Evolutionary conservation across 2,888 invertebrate genomes (phyloP), one percentile per base, ranked within the genome.

Genomic region (Orgyia antiqua): DNA sequence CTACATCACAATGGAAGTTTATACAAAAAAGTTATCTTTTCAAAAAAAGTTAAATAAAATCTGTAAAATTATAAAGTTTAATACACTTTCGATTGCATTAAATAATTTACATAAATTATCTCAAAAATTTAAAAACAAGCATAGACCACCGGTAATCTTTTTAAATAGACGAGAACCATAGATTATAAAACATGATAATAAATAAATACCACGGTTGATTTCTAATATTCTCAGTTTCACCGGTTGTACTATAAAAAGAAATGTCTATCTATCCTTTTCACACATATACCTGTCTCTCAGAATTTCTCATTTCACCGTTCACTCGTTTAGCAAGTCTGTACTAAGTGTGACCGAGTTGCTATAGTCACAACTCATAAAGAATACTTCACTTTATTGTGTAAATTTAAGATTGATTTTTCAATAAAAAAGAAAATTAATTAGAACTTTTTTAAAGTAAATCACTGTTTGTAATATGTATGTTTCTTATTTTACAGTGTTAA

Each of bases 231-330:
- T 41, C 19, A 66, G 58, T 56, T 42, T 51, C 42, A 36, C 56
- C 51, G 42, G 62, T 50, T 39, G 47, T 42, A 54, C 56, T 60
- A 55, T 58, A 58, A 71, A 74, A 76, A 75, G 73, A 75, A 76
- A 73, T 73, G 71, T 54, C 49, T 58, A 41, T 35, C 68, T 45
- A 33, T 83, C 84, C 51, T 72, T 39, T 37, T 83, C 77, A 33
- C 36, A 53, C 64, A 52, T 64, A 65, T 50, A 57, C 56, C 68
- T 59, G 58, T 84, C 79, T 76, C 72, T 66, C 71, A 75, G 77
- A 79, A 83, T 84, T 84, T 83, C 82, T 79, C 80, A 80, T 84
- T 84, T 84, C 84, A 83, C 86, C 86, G 84, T 80, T 86, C 84
- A 83, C 84, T 82, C 75, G 86, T 78, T 86, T 84, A 86, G 82